These are phyloP conservation scores for Pygocentrus nattereri DNA, from an alignment of 2,797 vertebrate genomes.

Conservation along the genomic window DNA sequence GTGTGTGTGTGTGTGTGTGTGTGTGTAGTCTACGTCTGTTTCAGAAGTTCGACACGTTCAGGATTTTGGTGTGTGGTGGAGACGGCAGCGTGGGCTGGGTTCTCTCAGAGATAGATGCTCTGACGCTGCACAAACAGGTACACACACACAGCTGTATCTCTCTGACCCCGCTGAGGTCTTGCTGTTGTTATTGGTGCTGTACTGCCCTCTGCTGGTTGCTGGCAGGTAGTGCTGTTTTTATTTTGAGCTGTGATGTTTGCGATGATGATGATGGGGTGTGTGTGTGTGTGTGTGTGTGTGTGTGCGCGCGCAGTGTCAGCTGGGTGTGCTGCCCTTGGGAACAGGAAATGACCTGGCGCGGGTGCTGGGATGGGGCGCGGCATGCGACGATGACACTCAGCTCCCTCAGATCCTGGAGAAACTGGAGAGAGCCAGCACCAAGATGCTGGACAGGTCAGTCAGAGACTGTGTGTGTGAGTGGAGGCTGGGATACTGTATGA, in stretches of 20 bases:
- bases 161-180: neutral
- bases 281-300: conserved; percentile 9
- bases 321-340: conserved; percentile 93
- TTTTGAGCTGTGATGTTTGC: conserved; percentile 42
- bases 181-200: neutral
- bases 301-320: conserved; percentile 84
- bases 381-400: conserved; percentile 94
- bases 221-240: neutral
- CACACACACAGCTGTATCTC: neutral
- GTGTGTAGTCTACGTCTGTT: conserved; percentile 89
- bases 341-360: conserved; percentile 96
- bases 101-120: conserved; percentile 93
- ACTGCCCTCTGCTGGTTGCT: conserved; percentile 46
- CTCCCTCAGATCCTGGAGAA: conserved; percentile 93
- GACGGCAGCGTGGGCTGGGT: conserved; percentile 98
- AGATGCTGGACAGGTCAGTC: conserved; percentile 94
- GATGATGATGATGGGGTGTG: neutral
- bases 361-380: conserved; percentile 95
- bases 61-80: conserved; percentile 96
- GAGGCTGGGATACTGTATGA: neutral
- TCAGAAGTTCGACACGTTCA: conserved; percentile 97
- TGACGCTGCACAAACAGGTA: conserved; percentile 97
- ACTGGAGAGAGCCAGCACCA: conserved; percentile 91
- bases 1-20: too few relatives aligned
- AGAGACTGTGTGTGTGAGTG: neutral